Evolutionary conservation across 2,113 vertebrate genomes (phyloP).

Genomic region (Rhinolophus sinicus): DNA sequence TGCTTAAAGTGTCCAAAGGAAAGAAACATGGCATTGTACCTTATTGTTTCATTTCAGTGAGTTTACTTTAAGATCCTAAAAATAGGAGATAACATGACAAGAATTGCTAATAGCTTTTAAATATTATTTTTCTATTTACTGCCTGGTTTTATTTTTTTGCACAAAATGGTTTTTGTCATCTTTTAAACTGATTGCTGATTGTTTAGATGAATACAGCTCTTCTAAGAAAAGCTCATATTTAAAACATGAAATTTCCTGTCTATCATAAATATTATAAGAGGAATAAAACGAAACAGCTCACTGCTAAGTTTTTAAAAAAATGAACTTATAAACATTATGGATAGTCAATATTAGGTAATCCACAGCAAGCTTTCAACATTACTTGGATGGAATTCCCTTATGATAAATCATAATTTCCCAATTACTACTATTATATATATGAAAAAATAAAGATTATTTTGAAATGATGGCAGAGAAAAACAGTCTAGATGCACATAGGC

Average conservation of each 20-base stretch:
- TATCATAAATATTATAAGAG: background rate
- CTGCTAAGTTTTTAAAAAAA: background rate
- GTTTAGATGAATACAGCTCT: background rate
- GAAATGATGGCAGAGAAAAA: background rate
- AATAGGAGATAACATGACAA: background rate
- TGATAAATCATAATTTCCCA: background rate
- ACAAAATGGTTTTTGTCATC: background rate
- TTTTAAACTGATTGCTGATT: background rate
- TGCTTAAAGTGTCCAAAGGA: constrained; percentile 42
- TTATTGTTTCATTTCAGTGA: constrained; percentile 61
- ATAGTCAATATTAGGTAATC: background rate
- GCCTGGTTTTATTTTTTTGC: background rate
- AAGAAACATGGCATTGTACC: constrained; percentile 52
- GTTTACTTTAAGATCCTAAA: constrained; percentile 45
- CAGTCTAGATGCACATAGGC: background rate
- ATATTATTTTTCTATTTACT: background rate
- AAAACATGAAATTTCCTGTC: background rate
- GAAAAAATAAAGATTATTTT: background rate
- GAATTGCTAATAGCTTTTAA: constrained; percentile 54
- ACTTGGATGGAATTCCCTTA: background rate
- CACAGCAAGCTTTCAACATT: background rate
- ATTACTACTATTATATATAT: background rate
- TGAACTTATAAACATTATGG: background rate
- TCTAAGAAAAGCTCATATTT: background rate
- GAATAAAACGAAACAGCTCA: background rate